Evolutionary conservation across 2,888 invertebrate species (phyloP), one percentile per base, ranked within the genome.

Genomic region (Coenonympha arcania): DNA sequence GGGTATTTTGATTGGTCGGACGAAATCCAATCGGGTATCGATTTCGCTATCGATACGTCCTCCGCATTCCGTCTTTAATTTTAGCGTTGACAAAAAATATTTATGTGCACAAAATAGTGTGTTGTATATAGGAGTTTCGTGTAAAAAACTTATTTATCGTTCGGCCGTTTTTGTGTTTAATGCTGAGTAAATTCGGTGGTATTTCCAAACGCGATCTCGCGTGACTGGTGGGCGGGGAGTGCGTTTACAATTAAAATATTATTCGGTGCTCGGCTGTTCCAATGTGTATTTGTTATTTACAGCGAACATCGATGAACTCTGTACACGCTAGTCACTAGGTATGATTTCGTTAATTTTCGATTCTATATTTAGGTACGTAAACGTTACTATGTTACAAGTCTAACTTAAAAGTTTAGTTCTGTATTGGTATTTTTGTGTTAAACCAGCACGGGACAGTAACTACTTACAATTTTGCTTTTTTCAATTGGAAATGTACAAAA

Each of bases 201-300:
- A 53, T 61, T 61, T 56, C 45, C 64, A 70, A 85, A 86, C 85
- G 85, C 85, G 77, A 85, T 79, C 74, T 87, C 66, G 86, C 87
- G 87, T 87, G 87, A 76, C 80, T 53, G 52, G 63, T 62, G 74
- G 83, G 85, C 79, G 85, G 73, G 75, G 79, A 69, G 58, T 71
- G 63, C 74, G 73, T 76, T 82, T 76, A 79, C 76, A 82, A 81
- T 80, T 84, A 84, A 77, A 84, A 84, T 78, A 79, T 76, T 73
- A 65, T 66, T 67, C 68, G 59, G 63, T 58, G 65, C 60, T 62
- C 49, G 57, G 44, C 48, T 26, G 45, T 34, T 53, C 40, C 42
- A 24, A 47, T 47, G 46, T 34, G 47, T 47, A 31, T 43, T 42
- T 40, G 51, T 20, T 36, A 33, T 37, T 22, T 42, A 40, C 28